Base-by-base conservation (phyloP, 2,113 vertebrate species). In the Plecturocebus donacophilus region DNA sequence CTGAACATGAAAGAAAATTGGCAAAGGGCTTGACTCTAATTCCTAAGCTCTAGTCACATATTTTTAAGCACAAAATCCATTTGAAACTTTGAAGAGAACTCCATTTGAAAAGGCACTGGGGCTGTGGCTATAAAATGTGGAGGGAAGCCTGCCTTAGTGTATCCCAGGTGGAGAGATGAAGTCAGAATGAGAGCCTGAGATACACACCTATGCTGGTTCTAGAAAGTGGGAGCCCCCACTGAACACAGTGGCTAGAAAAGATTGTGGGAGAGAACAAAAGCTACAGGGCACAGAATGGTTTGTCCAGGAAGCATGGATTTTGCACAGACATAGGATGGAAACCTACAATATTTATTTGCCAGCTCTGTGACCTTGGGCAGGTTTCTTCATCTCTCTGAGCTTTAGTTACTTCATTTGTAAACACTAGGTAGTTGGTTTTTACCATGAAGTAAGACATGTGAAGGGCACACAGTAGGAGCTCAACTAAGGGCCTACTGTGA, bases 61-160 rank as follows among this genome's bases (percentile, higher is more conserved):
- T 71, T 85, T 75, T 42, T n/a, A 42, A 93, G 66, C 47, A 64
- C 20, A 89, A 64, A 35, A 45, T 25, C 30, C 20, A 16, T 42
- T 95, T 23, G 49, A 47, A 91, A 94, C 23, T 25, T 86, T 84
- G 49, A 42, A n/a, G 45, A 76, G 47, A 42, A 47, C 42, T 54
- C 54, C 54, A 42, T 1, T 25, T 19, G 75, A 52, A 35, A 61
- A 82, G 81, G 23, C n/a, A 3, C 3, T 1, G 27, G 83, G 84
- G 64, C 80, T 5, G 7, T 3, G 45, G 2, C 38, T 83, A 1
- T 47, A 56, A 4, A 38, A 13, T n/a, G 21, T 32, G 70, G 32
- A 42, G 58, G 30, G n/a, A 8, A 4, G 1, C 32, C 76, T 86
- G 91, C n/a, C 82, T 13, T 25, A 40, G 40, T 6, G 61, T 64